Conservation (phyloP, 1,140 invertebrate genomes). For the Cotesia vestalis region DNA sequence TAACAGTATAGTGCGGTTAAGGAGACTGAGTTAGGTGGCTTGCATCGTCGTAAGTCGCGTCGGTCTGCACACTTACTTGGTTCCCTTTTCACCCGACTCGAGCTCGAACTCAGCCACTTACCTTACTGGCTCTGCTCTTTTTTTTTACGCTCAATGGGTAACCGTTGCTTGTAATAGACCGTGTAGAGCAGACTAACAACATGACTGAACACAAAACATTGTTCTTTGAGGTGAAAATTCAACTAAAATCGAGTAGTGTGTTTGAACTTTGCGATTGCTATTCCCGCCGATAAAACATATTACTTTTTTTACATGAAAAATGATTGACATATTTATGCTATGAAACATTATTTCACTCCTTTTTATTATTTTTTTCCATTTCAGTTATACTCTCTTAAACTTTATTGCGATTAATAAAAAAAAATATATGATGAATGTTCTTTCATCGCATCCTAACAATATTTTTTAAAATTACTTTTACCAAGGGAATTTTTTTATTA, state of each 20-base stretch:
- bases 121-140: too few species aligned
- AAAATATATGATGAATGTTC: too few species aligned
- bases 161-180: too few species aligned
- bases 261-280: constrained; percentile 22
- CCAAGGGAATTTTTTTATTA: too few species aligned
- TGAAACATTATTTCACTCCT: background rate
- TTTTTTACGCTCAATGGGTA: too few species aligned
- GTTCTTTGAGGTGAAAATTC: background rate
- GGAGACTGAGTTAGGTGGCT: constrained; percentile 41
- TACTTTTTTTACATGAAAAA: background rate
- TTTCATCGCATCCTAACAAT: too few species aligned
- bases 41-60: constrained; percentile 38
- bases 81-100: too few species aligned
- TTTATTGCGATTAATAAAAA: too few species aligned
- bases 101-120: too few species aligned
- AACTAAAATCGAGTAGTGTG: constrained; percentile 1
- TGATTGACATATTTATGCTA: constrained; percentile 12
- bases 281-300: constrained; percentile 6
- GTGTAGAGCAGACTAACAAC: too few species aligned
- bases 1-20: constrained; percentile 35
- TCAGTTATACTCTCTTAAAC: too few species aligned
- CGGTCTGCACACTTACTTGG: constrained; percentile 18
- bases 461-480: too few species aligned
- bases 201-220: background rate
- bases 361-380: background rate